Conservation (phyloP, 2,113 vertebrate species). For the Hemichromis elongatus region DNA sequence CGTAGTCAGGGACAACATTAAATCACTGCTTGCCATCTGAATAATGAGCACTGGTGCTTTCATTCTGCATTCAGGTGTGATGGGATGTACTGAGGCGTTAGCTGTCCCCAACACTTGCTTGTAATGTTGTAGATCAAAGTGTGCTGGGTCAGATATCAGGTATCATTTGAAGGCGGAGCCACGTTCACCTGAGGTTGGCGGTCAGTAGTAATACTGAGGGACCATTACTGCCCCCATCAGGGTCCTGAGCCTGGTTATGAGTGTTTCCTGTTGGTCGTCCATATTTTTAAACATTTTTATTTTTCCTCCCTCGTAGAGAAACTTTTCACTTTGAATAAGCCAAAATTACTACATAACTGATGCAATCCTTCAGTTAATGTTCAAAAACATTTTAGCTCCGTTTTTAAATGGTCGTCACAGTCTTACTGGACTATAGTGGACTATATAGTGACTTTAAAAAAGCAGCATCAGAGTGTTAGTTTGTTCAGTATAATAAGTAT, state of each 20-base stretch:
- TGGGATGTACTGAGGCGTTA: not conserved
- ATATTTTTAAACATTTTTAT: not conserved
- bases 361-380: not conserved
- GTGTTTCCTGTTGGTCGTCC: not conserved
- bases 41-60: constrained; percentile 27
- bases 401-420: not conserved
- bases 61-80: constrained; percentile 5
- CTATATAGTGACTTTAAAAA: not conserved
- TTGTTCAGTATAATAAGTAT: not conserved
- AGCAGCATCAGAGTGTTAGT: not conserved
- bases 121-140: not conserved
- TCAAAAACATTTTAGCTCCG: not conserved
- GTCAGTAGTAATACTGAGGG: not conserved
- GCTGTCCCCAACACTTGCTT: not conserved
- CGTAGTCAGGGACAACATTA: constrained; percentile 22
- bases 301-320: not conserved
- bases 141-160: not conserved
- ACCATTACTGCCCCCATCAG: not conserved
- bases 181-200: not conserved
- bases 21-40: constrained; percentile 38
- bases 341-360: not conserved
- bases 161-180: not conserved
- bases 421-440: not conserved
- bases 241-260: not conserved
- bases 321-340: not conserved